Conservation (phyloP, 2,113 vertebrate species). For the Labeo rohita region DNA sequence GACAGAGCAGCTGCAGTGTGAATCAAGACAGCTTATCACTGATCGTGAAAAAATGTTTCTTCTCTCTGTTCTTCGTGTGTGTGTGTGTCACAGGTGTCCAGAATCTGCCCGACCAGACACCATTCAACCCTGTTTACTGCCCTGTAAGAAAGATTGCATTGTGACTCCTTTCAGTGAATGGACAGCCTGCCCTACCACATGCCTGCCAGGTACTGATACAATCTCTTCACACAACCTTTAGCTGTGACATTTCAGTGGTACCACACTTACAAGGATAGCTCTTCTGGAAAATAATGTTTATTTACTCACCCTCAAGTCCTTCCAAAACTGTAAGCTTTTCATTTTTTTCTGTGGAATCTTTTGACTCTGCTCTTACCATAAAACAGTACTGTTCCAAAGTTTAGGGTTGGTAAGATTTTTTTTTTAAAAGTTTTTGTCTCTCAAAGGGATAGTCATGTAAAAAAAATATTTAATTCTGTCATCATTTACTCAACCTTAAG, state of each 20-base stretch:
- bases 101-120: constrained; percentile 85
- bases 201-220: constrained; percentile 80
- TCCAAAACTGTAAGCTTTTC: neutral
- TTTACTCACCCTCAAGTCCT: neutral
- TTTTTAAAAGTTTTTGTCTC: too few species aligned
- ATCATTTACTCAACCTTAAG: too few species aligned
- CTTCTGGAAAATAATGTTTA: constrained; percentile 4
- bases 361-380: neutral
- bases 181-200: constrained; percentile 84
- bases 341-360: neutral
- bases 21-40: constrained; percentile 56
- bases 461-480: too few species aligned
- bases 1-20: constrained; percentile 49
- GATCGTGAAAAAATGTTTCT: constrained; percentile 25
- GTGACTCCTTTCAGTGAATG: constrained; percentile 96
- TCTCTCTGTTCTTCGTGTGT: constrained; percentile 36
- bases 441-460: too few species aligned
- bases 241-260: neutral
- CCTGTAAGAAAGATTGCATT: constrained; percentile 88
- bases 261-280: neutral
- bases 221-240: neutral
- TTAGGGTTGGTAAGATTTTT: too few species aligned
- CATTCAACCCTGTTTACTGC: constrained; percentile 80
- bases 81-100: constrained; percentile 80
- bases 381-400: neutral